Base-by-base conservation (phyloP, 1,140 invertebrate species). In the Bursaphelenchus mucronatus region DNA sequence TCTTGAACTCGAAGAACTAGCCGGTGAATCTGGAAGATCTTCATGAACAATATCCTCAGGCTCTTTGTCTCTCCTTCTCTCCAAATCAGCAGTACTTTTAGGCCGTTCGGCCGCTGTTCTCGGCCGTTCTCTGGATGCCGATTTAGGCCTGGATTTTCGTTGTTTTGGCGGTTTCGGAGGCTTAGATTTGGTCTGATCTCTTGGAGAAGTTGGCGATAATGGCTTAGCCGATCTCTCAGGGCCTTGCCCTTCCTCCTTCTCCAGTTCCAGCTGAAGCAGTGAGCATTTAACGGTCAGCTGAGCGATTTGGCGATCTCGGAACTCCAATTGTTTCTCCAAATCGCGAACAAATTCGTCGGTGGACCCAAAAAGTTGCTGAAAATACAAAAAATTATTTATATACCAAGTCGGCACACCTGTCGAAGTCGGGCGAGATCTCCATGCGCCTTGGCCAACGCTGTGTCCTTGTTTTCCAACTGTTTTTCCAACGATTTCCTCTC, bases 201-300 rank as follows among this genome's bases (percentile, higher is more conserved):
- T 1, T 30, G 30, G 30, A 30, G 30, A 30, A 30, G 30, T 30
- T 30, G 30, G 30, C 30, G 30, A 30, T 30, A 30, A 30, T 30
- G 30, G 30, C 30, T 30, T 30, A 1, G 1, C 30, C 5, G 30
- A 30, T 30, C 30, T 30, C 5, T 30, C 2, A 30, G 30, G 30
- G 5, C 30, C 30, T 54, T 61, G 40, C 3, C 15, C 45, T 10
- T 46, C 41, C 1, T 40, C 46, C 39, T 30, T 65, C 47, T 78
- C 71, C 49, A 78, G 47, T 30, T 78, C 76, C 6, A 79, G 56
- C 63, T 78, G 76, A 8, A 81, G 51, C 45, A 80, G 45, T 8
- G 71, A 69, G 52, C 79, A 81, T 21, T 71, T 68, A 17, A 64
- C 54, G 17, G 57, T 76, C 8, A 78, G 54, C 47, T 81, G 61